Conservation (phyloP, 2,797 vertebrate genomes). For the Amniataba percoides region DNA sequence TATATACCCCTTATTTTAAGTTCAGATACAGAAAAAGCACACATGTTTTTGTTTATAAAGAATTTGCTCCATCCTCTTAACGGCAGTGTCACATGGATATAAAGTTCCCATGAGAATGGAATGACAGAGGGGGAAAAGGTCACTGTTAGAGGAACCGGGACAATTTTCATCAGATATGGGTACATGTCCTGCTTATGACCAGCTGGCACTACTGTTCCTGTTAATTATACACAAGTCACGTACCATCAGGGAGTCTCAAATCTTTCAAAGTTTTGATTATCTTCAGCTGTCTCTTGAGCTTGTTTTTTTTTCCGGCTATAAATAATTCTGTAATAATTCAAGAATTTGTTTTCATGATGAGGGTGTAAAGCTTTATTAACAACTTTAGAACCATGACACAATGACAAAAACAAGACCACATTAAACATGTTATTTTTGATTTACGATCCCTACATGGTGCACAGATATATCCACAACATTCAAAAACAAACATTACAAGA, state of each 20-base stretch:
- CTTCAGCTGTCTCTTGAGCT: conserved; percentile 28
- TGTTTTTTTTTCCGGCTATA: conserved; percentile 27
- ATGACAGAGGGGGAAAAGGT: conserved; percentile 66
- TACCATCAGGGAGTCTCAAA: conserved; percentile 23
- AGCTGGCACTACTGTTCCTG: conserved; percentile 41
- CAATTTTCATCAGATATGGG: conserved; percentile 61
- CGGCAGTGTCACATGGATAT: conserved; percentile 56
- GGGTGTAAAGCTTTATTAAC: background rate
- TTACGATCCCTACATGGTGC: background rate
- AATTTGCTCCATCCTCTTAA: conserved; percentile 38
- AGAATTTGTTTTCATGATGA: conserved; percentile 28
- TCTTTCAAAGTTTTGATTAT: conserved; percentile 47
- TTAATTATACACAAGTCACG: conserved; percentile 56
- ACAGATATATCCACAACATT: background rate
- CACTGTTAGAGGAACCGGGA: conserved; percentile 50
- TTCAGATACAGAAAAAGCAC: conserved; percentile 28
- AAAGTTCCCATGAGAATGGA: conserved; percentile 75
- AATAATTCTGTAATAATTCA: conserved; percentile 43
- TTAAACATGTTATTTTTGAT: background rate
- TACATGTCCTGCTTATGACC: conserved; percentile 59
- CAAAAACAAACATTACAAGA: background rate
- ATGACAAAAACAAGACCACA: conserved; percentile 3
- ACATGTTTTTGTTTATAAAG: conserved; percentile 52
- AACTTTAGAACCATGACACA: conserved; percentile 17
- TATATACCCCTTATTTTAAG: background rate